These are phyloP conservation scores for Phymastichus coffea DNA, from an alignment of 1,140 invertebrate genomes.

Conservation along the genomic window DNA sequence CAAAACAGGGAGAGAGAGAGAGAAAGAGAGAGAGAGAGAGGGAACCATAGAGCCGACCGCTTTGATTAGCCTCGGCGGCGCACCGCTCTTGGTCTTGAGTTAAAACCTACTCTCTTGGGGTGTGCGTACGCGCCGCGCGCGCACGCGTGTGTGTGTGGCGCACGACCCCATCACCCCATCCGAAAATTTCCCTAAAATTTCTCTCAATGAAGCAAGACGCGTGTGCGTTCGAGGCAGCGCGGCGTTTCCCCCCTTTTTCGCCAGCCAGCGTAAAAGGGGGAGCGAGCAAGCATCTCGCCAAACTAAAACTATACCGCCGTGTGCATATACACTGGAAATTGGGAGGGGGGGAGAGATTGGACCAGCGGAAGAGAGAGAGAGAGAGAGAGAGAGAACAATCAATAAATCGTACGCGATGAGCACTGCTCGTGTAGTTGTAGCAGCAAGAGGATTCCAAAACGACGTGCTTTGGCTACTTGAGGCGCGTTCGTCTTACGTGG, in stretches of 20 bases:
- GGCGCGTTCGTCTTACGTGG: too few species aligned
- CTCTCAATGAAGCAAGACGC: neutral
- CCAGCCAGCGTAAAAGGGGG: too few species aligned
- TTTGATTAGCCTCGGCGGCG: neutral
- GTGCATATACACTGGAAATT: neutral
- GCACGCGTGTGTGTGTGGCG: too few species aligned
- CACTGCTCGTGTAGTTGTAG: neutral
- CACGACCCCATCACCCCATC: too few species aligned
- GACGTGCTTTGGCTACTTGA: too few species aligned
- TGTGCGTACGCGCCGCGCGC: too few species aligned
- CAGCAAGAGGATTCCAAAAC: too few species aligned
- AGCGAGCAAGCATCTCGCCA: neutral
- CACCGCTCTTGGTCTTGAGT: too few species aligned
- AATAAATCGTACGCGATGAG: constrained; percentile 9
- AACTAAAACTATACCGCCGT: neutral
- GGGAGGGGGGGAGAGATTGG: neutral
- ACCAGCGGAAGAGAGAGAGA: neutral
- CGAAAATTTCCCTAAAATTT: constrained; percentile 19
- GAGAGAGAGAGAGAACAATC: constrained; percentile 6
- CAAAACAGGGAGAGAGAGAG: neutral
- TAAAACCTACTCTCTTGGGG: too few species aligned
- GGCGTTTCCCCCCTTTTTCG: too few species aligned
- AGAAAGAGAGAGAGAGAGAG: neutral
- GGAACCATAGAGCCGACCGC: neutral
- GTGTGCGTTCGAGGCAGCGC: too few species aligned